Evolutionary conservation across 2,113 vertebrate genomes (phyloP).

Genomic region (Datnioides undecimradiatus): DNA sequence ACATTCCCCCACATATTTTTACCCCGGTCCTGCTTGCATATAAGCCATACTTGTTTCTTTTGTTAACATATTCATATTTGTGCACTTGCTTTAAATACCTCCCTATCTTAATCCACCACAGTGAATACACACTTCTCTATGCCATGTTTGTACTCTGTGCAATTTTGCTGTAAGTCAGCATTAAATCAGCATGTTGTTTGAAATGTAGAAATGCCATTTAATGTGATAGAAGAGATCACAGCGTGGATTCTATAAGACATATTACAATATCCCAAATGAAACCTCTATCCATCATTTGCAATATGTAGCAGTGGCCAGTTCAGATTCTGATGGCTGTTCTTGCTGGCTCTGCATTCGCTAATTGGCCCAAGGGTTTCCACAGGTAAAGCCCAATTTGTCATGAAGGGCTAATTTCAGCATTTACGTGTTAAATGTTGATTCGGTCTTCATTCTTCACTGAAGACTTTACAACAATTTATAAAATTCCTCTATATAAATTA

Average conservation of each 20-base stretch:
- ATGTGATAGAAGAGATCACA: background rate
- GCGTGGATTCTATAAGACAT: background rate
- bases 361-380: background rate
- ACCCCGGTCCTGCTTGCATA: background rate
- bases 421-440: background rate
- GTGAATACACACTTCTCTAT: background rate
- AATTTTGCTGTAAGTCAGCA: background rate
- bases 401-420: background rate
- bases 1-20: slow-evolving; percentile 8
- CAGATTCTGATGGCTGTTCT: slow-evolving; percentile 3
- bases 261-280: slow-evolving; percentile 3
- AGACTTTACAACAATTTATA: background rate
- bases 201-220: background rate
- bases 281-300: background rate
- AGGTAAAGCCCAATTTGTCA: background rate
- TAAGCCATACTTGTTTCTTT: background rate
- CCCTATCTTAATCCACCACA: slow-evolving; percentile 8
- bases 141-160: background rate
- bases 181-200: background rate
- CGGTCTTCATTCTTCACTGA: background rate
- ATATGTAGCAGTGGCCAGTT: background rate
- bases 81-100: background rate
- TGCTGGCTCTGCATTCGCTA: background rate
- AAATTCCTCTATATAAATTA: background rate
- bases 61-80: slow-evolving; percentile 18